phyloP scores from a whole-genome alignment of 2,888 invertebrate genomes.

The Cataglyphis albicans region DNA sequence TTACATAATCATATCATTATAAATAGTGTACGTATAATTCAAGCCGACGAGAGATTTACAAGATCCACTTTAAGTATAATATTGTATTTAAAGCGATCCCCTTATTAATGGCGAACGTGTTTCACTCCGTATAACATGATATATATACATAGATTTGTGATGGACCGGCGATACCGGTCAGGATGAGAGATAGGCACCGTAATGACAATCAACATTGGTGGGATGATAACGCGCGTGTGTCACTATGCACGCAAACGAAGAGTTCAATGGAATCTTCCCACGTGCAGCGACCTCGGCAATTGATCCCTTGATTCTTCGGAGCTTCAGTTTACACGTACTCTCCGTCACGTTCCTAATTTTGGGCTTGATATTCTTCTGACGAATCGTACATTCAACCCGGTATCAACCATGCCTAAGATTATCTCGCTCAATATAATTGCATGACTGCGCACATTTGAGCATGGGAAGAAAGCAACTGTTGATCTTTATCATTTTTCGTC shows the following conservation, averaged over 20 bases:
- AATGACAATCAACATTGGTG: constrained; percentile 75
- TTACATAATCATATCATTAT: background rate
- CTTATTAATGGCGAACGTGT: constrained; percentile 15
- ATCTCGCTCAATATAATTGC: constrained; percentile 14
- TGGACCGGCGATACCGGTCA: constrained; percentile 27
- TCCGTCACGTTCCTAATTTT: constrained; percentile 47
- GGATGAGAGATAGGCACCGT: constrained; percentile 40
- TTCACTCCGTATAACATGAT: constrained; percentile 12
- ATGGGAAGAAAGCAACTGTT: background rate
- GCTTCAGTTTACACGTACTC: constrained; percentile 46
- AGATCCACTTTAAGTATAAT: constrained; percentile 10
- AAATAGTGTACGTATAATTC: background rate
- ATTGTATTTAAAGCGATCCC: background rate
- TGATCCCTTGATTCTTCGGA: constrained; percentile 77
- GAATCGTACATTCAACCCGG: constrained; percentile 24
- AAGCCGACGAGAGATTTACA: background rate
- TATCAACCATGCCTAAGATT: constrained; percentile 20
- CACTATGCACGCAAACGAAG: constrained; percentile 51
- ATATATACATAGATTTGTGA: background rate
- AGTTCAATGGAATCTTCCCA: constrained; percentile 79
- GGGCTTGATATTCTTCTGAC: constrained; percentile 44
- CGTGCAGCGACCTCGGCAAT: constrained; percentile 79
- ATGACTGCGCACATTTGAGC: constrained; percentile 5
- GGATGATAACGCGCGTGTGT: constrained; percentile 60
- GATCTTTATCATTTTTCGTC: background rate